Evolutionary conservation across 2,888 invertebrate genomes (phyloP).

Genomic region (Leptothorax acervorum): DNA sequence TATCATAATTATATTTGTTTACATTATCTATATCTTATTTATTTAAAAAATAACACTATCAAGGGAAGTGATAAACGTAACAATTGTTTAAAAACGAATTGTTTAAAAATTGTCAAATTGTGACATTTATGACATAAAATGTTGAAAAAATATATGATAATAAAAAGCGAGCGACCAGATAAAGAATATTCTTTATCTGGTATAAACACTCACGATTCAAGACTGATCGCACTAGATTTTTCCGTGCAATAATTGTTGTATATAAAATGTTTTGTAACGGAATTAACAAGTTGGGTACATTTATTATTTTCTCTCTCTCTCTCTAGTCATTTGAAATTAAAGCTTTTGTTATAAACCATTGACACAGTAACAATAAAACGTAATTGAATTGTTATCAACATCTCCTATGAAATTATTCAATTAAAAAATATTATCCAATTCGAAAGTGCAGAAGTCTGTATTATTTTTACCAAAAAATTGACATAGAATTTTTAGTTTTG

Average conservation of each 20-base stretch:
- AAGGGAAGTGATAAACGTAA: neutral
- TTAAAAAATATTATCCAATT: neutral
- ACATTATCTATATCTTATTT: neutral
- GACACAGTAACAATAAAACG: conserved; percentile 14
- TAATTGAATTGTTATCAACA: conserved; percentile 13
- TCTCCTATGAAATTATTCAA: neutral
- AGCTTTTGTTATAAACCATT: conserved; percentile 19
- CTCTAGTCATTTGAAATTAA: neutral
- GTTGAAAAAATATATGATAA: neutral
- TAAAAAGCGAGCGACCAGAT: too few species aligned
- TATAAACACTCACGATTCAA: neutral
- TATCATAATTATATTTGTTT: conserved; percentile 7
- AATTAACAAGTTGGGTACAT: neutral
- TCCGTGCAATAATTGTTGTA: neutral
- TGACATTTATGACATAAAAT: neutral
- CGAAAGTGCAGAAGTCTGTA: neutral
- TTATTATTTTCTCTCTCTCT: neutral
- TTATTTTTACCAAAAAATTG: conserved; percentile 9
- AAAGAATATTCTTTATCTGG: neutral
- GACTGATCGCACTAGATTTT: neutral
- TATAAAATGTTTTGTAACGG: neutral
- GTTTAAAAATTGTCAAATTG: neutral
- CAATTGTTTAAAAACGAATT: neutral
- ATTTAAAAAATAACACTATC: neutral
- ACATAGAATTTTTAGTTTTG: neutral